Conservation (phyloP, 1,140 invertebrate species). For the Conus betulinus region DNA sequence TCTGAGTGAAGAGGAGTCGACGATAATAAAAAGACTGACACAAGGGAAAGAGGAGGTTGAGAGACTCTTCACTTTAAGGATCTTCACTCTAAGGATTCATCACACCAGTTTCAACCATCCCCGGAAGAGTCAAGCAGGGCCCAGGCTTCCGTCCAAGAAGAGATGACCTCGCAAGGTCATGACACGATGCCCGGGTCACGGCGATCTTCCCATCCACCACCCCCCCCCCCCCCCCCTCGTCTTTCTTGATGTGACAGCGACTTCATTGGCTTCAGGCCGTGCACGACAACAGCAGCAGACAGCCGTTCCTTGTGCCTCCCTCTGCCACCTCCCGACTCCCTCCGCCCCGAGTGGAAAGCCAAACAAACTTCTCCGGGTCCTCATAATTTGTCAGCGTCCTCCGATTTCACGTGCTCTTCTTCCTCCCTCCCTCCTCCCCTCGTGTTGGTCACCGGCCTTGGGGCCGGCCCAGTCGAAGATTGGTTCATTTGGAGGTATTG, state of each 20-base stretch:
- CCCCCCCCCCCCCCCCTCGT: not conserved
- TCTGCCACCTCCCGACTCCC: not conserved
- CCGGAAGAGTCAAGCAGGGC: no score
- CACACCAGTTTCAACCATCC: no score
- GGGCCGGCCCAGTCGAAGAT: not conserved
- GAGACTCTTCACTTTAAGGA: no score
- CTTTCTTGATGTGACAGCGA: not conserved
- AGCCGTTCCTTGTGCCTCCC: not conserved
- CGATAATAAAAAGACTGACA: no score
- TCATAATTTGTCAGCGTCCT: not conserved
- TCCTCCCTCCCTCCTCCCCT: not conserved
- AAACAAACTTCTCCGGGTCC: not conserved
- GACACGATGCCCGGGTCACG: no score
- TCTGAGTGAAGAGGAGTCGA: no score
- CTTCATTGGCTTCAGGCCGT: not conserved
- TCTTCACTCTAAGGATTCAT: no score
- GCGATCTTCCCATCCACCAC: not conserved
- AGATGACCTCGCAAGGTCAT: no score
- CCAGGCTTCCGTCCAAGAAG: no score
- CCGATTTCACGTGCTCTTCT: conserved; percentile 6
- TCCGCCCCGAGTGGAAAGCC: not conserved
- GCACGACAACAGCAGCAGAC: not conserved
- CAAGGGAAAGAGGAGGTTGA: no score
- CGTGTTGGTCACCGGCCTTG: not conserved
- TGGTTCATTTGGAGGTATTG: not conserved